Conservation (phyloP, 1,140 invertebrate genomes). For the Potamilus streckersoni region DNA sequence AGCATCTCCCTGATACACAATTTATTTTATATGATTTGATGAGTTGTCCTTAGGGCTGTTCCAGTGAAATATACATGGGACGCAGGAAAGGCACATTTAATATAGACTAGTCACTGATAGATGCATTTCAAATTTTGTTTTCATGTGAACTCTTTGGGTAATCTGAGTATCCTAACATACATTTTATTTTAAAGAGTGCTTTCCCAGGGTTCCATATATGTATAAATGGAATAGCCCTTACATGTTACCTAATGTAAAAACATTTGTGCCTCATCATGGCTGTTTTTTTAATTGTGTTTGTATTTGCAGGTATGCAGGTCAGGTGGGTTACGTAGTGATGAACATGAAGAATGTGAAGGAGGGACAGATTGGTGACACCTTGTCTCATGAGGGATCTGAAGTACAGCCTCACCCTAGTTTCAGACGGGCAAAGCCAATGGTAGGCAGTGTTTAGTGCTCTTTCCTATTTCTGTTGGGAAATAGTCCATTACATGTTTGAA, state of each 20-base stretch:
- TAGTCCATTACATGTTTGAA: not conserved
- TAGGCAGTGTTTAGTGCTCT: conserved; percentile 27
- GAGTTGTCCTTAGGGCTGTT: no score
- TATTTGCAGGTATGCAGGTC: conserved; percentile 77
- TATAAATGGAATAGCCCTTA: not conserved
- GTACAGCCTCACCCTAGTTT: conserved; percentile 78
- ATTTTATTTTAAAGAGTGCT: no score
- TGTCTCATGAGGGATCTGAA: conserved; percentile 71
- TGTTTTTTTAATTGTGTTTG: conserved; percentile 5
- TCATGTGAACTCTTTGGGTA: no score
- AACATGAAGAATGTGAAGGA: conserved; percentile 85
- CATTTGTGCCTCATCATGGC: not conserved
- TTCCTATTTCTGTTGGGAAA: not conserved
- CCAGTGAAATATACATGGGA: no score
- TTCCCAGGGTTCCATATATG: not conserved
- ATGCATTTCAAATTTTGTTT: no score
- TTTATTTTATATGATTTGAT: no score
- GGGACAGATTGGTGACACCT: conserved; percentile 86
- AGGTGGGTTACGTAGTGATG: conserved; percentile 85
- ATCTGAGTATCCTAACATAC: no score
- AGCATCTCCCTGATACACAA: no score
- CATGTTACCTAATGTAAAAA: not conserved
- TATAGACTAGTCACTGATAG: no score
- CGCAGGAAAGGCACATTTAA: no score
- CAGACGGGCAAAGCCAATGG: conserved; percentile 84